Base-by-base conservation (phyloP, 2,888 invertebrate species). In the Colostygia pectinataria region DNA sequence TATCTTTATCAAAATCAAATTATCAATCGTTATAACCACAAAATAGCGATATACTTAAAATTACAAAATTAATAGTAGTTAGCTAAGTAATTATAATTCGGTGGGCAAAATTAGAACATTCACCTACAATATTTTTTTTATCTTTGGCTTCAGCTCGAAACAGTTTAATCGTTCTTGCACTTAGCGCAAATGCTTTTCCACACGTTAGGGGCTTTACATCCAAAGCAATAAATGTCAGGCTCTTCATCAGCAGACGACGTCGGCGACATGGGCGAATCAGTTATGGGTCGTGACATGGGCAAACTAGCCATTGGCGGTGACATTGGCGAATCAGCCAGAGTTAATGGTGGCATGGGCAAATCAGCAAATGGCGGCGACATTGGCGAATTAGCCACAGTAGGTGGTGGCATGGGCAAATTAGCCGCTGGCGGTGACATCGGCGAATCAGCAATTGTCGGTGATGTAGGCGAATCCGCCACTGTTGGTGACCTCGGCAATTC, bases 241-340 rank as follows among this genome's bases (percentile, higher is more conserved):
- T 42, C 41, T 9, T 42, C 41, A 33, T 42, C 41, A 18, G 33
- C 41, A 33, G 41, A 25, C 4, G 42, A 25, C 4, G 42, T 43
- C 8, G 42, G 42, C 7, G 42, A 43, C 42, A 43, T 43, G 20
- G 42, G 42, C 4, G 40, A 40, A 8, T 32, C 24, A 9, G 18
- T 13, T 5, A 32, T 7, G 13, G 23, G 14, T 6, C 14, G 14
- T 14, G 31, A 9, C 13, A 23, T 31, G 4, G n/a, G 32, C 1
- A 23, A 31, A n/a, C 9, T 10, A 24, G 24, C 9, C 1, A 15
- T 7, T 4, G 28, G 28, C 3, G 15, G 27, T n/a, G 27, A 8
- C 7, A 15, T 10, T 14, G 14, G 14, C 13, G 31, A 7, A 0
- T 31, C 14, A 13, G 31, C 3, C 8, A 13, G 8, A 4, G 14